Evolutionary conservation across 2,797 vertebrate species (phyloP), one percentile per base, ranked within the genome.

Genomic region (Malurus leucopterus): DNA sequence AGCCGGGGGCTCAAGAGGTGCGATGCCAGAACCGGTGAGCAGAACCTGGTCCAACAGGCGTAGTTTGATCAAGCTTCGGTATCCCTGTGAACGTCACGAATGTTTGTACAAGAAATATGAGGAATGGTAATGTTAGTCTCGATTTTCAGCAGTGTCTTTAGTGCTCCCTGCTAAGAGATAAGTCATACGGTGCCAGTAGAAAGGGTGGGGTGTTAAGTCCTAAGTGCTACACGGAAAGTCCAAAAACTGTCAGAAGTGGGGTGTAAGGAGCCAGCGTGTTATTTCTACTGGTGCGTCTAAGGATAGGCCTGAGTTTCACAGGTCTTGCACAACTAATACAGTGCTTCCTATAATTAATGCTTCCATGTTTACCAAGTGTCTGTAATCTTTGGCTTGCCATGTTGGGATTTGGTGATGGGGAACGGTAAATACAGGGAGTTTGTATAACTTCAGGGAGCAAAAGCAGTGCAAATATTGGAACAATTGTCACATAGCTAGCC

Each of bases 41-140:
- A 36, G 22, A 24, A 1, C 16, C 10, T 4, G 8, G 15, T 19
- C 22, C 50, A 17, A 0, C 1, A 6, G 19, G 3, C 7, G 4
- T 46, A 4, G 21, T 41, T 11, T 8, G 5, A 4, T 11, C 0
- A 27, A 36, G 74, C 22, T n/a, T 24, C 5, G 9, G 30, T 1
- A 10, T 34, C 21, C 5, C 24, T 15, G 10, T 23, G 83, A 51
- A n/a, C 13, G 46, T 68, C 58, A 8, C 1, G 5, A 2, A 0
- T 44, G 15, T 64, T 51, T 46, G 43, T n/a, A 18, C 36, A 32
- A 29, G 11, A 27, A 49, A 11, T 7, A 13, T 1, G 27, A 78
- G 18, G 18, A 19, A 4, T 18, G 30, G 19, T 30, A 21, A 30
- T 24, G 51, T 38, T 29, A 59, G 27, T 19, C 22, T 81, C 43